Percentiles rank a stretch among this genome's conserved stretches.
Conservation (phyloP, 2,113 vertebrate species). For the Acanthochromis polyacanthus region DNA sequence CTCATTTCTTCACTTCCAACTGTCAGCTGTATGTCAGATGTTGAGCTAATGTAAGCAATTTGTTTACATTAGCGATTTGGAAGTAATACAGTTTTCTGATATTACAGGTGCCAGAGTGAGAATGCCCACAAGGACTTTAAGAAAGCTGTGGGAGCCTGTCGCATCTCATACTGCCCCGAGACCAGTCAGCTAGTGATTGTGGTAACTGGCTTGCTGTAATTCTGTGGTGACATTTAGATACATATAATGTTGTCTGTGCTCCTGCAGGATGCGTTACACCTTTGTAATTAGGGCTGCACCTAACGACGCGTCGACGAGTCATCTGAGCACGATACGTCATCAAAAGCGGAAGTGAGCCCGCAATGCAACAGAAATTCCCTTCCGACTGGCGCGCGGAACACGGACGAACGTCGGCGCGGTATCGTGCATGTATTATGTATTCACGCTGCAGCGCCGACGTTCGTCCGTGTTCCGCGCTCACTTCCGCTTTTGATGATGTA, state of each 20-base stretch:
- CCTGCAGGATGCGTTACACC: not conserved
- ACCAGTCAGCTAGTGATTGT: slow-evolving; percentile 88
- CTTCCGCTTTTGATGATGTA: no score
- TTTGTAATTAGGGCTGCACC: no score
- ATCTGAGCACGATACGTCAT: no score
- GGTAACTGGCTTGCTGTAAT: slow-evolving; percentile 74
- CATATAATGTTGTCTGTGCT: slow-evolving; percentile 1
- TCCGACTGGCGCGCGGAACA: no score
- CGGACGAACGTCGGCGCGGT: no score
- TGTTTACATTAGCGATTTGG: not conserved
- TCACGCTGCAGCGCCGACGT: no score
- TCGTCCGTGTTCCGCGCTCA: no score
- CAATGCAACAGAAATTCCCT: no score
- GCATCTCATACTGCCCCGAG: slow-evolving; percentile 87
- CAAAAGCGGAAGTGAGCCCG: no score
- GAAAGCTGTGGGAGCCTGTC: slow-evolving; percentile 90
- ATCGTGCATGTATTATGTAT: no score
- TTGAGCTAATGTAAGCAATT: not conserved
- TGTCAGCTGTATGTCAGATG: not conserved
- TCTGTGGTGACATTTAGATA: slow-evolving; percentile 8
- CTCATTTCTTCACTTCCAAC: not conserved
- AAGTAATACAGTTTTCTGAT: not conserved
- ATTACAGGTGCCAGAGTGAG: slow-evolving; percentile 87
- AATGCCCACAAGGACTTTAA: slow-evolving; percentile 93
- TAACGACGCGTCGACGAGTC: no score